Evolutionary conservation across 2,113 vertebrate genomes (phyloP).

Genomic region (Clupea harengus): DNA sequence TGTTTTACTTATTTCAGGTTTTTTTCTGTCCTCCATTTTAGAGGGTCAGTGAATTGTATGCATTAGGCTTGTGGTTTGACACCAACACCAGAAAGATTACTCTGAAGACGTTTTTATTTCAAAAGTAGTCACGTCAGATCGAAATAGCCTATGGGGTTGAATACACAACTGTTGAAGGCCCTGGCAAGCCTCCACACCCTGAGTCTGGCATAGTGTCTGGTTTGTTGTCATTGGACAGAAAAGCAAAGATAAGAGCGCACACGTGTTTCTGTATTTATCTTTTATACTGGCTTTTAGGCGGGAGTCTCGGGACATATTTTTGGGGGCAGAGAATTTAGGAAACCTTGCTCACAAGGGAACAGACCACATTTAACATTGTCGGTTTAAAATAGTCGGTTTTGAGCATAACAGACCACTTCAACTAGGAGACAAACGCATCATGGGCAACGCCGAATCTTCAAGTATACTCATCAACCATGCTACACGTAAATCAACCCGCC

Average conservation of each 20-base stretch:
- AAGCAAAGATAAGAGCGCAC: neutral
- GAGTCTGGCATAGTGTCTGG: neutral
- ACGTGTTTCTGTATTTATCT: slow-evolving; percentile 10
- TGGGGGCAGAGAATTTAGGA: neutral
- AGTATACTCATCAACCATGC: neutral
- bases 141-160: neutral
- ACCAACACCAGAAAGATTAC: neutral
- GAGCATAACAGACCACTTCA: neutral
- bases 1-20: neutral
- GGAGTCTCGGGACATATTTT: neutral
- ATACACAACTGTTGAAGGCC: neutral
- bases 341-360: neutral
- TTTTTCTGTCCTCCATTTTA: neutral
- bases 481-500: neutral
- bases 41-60: neutral
- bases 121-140: neutral
- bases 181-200: neutral
- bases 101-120: neutral
- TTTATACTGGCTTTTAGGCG: neutral
- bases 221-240: neutral
- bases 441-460: neutral
- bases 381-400: neutral
- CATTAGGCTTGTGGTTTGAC: neutral
- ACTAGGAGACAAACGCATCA: neutral
- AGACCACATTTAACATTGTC: neutral